These are phyloP conservation scores for Hycleus phaleratus DNA, from an alignment of 1,140 invertebrate genomes.

Conservation along the genomic window DNA sequence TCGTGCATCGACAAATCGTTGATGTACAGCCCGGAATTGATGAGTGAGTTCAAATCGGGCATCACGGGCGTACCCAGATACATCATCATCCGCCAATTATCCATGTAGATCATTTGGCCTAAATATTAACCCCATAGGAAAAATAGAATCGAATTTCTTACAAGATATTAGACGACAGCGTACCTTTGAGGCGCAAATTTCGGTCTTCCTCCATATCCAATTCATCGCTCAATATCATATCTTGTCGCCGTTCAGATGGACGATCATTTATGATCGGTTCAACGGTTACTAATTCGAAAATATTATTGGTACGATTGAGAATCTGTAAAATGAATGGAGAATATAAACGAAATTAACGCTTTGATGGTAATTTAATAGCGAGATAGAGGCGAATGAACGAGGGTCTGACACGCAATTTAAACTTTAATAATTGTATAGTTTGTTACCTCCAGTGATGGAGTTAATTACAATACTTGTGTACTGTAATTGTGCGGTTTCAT, in stretches of 20 bases:
- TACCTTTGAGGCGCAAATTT: constrained; percentile 57
- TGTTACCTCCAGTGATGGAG: too few species aligned
- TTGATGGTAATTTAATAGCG: too few species aligned
- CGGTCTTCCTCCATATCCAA: constrained; percentile 56
- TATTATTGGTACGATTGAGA: constrained; percentile 87
- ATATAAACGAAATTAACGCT: neutral
- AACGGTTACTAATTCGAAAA: constrained; percentile 88
- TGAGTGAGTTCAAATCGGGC: constrained; percentile 83
- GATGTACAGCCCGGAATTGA: constrained; percentile 86
- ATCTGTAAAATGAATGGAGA: constrained; percentile 54
- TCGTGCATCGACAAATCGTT: constrained; percentile 98
- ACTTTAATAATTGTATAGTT: too few species aligned
- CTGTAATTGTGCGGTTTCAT: too few species aligned
- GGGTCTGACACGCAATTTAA: too few species aligned
- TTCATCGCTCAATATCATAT: constrained; percentile 54
- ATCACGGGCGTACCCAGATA: constrained; percentile 93
- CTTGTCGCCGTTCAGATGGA: constrained; percentile 51
- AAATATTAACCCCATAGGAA: constrained; percentile 2
- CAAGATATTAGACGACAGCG: neutral
- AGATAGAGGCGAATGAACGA: too few species aligned
- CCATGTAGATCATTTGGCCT: constrained; percentile 98
- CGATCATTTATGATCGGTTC: constrained; percentile 68
- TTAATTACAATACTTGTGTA: too few species aligned
- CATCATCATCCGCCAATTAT: constrained; percentile 95
- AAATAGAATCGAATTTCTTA: neutral